phyloP scores from a whole-genome alignment of 2,113 vertebrate species.

The Helogale parvula region DNA sequence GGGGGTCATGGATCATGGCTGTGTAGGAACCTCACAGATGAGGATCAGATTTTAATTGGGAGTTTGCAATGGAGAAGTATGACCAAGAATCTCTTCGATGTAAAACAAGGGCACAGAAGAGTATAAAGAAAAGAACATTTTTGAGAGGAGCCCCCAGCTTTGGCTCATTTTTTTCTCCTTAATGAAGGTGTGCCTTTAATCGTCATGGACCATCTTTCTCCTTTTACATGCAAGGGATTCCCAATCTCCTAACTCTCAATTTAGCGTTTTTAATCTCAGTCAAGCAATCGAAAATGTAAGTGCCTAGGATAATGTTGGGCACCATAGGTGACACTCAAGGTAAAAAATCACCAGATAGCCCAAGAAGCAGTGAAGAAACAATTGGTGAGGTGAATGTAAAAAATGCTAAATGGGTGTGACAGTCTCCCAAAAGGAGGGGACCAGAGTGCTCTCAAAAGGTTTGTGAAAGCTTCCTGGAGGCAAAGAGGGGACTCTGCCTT shows the following conservation, averaged over 20 bases:
- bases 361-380: neutral
- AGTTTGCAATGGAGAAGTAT: constrained; percentile 14
- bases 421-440: neutral
- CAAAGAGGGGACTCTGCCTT: neutral
- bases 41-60: constrained; percentile 54
- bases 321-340: neutral
- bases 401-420: neutral
- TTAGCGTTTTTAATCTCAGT: neutral
- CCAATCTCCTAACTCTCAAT: neutral
- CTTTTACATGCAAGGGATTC: neutral
- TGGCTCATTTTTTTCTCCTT: neutral
- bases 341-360: neutral
- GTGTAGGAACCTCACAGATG: neutral
- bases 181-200: neutral
- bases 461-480: neutral
- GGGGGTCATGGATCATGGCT: neutral
- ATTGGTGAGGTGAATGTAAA: neutral
- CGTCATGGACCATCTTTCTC: neutral
- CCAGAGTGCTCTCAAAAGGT: neutral
- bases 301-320: neutral
- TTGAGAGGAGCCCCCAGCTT: neutral
- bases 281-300: neutral
- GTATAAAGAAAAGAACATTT: neutral
- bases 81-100: constrained; percentile 25
- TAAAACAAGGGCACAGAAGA: constrained; percentile 12